phyloP scores from a whole-genome alignment of 2,888 invertebrate genomes.

The Amiota communis region DNA sequence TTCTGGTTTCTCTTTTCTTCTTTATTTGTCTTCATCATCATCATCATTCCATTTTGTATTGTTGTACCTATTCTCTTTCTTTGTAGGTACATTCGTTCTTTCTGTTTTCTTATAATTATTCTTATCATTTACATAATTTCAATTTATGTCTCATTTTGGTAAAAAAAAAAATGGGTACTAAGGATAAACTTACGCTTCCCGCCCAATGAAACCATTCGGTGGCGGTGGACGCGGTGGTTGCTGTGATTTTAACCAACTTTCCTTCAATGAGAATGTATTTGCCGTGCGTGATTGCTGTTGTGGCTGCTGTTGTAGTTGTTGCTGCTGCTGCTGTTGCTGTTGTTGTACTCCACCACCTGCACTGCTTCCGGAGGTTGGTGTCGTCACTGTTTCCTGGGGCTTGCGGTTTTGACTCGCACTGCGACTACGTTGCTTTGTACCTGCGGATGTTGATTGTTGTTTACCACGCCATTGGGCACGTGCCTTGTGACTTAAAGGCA shows the following conservation, averaged over 20 bases:
- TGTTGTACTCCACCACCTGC: slow-evolving; percentile 15
- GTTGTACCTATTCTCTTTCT: slow-evolving; percentile 18
- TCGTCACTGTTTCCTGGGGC: neutral
- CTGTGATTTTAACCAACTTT: slow-evolving; percentile 67
- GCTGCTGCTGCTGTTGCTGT: too few species aligned
- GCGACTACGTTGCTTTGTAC: slow-evolving; percentile 47
- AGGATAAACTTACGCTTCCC: slow-evolving; percentile 59
- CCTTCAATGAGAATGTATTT: slow-evolving; percentile 60
- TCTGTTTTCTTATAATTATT: slow-evolving; percentile 23
- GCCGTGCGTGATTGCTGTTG: slow-evolving; percentile 38
- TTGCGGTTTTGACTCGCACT: slow-evolving; percentile 55
- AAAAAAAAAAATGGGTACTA: neutral
- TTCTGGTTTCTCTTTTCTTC: neutral
- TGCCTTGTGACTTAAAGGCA: slow-evolving; percentile 56
- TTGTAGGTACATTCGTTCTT: slow-evolving; percentile 25
- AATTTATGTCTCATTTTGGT: slow-evolving; percentile 13
- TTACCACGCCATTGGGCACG: slow-evolving; percentile 37
- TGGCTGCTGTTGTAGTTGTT: slow-evolving; percentile 31
- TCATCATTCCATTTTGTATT: neutral
- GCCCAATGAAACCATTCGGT: slow-evolving; percentile 71
- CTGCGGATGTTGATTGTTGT: slow-evolving; percentile 39
- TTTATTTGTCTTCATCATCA: too few species aligned
- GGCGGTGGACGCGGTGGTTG: slow-evolving; percentile 59
- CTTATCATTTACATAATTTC: slow-evolving; percentile 38
- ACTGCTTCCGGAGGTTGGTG: slow-evolving; percentile 46